phyloP scores from a whole-genome alignment of 2,888 invertebrate species.

The Pomacea canaliculata region DNA sequence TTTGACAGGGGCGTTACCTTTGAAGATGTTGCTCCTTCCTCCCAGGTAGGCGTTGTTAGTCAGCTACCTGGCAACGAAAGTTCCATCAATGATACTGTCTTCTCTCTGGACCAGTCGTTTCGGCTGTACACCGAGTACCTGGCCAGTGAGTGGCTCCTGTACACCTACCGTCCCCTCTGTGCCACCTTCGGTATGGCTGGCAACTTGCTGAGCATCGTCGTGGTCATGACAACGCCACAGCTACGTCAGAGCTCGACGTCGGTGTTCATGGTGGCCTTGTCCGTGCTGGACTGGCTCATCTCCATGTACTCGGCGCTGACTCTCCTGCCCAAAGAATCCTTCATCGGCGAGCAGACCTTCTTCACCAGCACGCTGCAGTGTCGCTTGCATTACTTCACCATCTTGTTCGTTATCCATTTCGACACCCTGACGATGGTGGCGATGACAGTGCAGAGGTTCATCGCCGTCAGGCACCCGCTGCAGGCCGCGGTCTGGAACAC shows the following conservation, averaged over 20 bases:
- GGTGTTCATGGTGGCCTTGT: constrained; percentile 4
- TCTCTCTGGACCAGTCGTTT: not conserved
- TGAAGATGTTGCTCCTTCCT: too few relatives aligned
- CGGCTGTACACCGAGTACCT: not conserved
- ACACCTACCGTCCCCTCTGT: not conserved
- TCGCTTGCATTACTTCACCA: not conserved
- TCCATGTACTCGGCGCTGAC: constrained; percentile 1
- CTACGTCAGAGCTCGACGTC: constrained; percentile 4
- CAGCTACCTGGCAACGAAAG: too few relatives aligned
- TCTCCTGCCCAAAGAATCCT: not conserved
- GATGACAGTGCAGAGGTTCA: not conserved
- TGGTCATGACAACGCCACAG: constrained; percentile 10
- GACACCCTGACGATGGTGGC: constrained; percentile 10
- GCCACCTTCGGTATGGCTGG: constrained; percentile 6
- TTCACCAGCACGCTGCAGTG: constrained; percentile 3
- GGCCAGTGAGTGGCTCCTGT: constrained; percentile 2
- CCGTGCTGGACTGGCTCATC: constrained; percentile 1
- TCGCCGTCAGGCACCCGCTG: constrained; percentile 1
- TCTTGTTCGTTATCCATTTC: constrained; percentile 7
- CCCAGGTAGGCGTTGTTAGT: too few relatives aligned
- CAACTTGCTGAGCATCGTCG: constrained; percentile 4
- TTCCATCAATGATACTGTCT: too few relatives aligned
- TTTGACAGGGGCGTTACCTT: too few relatives aligned
- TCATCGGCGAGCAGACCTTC: not conserved
- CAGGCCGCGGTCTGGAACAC: constrained; percentile 1